Base-by-base conservation (phyloP, 2,113 vertebrate genomes). In the Sitta europaea region DNA sequence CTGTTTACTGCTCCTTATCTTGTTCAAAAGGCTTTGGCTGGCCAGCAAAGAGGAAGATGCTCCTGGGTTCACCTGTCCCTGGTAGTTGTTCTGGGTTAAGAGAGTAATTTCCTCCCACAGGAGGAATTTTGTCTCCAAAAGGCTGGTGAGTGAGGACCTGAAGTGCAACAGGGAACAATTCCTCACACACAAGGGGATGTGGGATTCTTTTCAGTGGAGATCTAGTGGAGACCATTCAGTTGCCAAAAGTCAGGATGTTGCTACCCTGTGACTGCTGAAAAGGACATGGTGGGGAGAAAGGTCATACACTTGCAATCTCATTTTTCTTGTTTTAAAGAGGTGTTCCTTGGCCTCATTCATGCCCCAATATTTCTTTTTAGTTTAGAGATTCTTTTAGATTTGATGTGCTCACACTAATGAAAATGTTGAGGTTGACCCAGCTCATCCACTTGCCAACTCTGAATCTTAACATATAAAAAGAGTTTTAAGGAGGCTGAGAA, bases 121-220 rank as follows among this genome's bases (percentile, higher is more conserved):
- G 4, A 73, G 43, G 47, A 51, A 27, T 45, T 77, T n/a, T 61
- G 31, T 42, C 47, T 27, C 10, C 51, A 29, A 12, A 63, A 31
- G 43, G 7, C 27, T 67, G 42, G 29, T 0, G 0, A 38, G 23
- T 7, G 19, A 7, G 27, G n/a, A 70, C 18, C 17, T 8, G 3
- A 82, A 90, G 45, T 12, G 3, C n/a, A 61, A 7, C 12, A 62
- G 22, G 51, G 33, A 71, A 21, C 19, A 71, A 47, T 16, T 22
- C 55, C 47, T 27, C 12, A 19, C 9, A 47, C 67, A 75, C 17
- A 7, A 22, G 21, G 12, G 14, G 33, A 33, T 2, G 9, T n/a
- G 66, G 82, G 19, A 27, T 2, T 71, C 12, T 75, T 57, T 57
- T n/a, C 62, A 74, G 15, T n/a, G n/a, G n/a, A 42, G 25, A 35